Percentiles rank a stretch among this genome's conserved stretches.
Conservation (phyloP, 1,140 invertebrate species). For the Cotesia glomerata region DNA sequence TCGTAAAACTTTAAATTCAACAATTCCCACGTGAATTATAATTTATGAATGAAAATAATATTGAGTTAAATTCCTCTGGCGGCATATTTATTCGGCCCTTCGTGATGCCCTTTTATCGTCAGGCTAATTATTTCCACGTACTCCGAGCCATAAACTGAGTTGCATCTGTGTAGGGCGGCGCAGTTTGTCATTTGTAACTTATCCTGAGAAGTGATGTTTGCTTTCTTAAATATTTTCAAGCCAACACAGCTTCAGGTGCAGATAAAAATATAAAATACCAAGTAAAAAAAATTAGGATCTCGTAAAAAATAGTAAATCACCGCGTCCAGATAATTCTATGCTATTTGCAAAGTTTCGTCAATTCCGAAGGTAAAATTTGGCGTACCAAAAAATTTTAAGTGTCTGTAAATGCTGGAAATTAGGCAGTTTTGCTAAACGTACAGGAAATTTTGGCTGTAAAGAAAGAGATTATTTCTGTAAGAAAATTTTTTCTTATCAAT, state of each 20-base stretch:
- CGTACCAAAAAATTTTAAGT: too few species aligned
- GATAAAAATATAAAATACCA: background rate
- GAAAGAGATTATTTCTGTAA: too few species aligned
- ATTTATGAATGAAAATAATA: too few species aligned
- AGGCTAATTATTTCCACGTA: slow-evolving; percentile 45
- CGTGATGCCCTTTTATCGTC: slow-evolving; percentile 27
- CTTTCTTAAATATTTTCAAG: background rate
- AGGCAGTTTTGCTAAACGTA: too few species aligned
- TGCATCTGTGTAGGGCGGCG: slow-evolving; percentile 31
- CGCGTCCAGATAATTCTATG: background rate
- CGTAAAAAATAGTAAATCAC: background rate
- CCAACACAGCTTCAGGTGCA: background rate
- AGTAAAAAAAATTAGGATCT: background rate
- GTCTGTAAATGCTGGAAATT: too few species aligned
- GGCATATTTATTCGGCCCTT: background rate
- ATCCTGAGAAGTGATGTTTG: background rate
- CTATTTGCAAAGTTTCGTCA: background rate
- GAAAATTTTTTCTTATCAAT: too few species aligned
- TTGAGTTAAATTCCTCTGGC: slow-evolving; percentile 20
- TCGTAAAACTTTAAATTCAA: background rate
- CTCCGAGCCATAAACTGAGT: slow-evolving; percentile 50
- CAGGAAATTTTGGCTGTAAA: too few species aligned
- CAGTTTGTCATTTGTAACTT: slow-evolving; percentile 45
- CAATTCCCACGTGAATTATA: slow-evolving; percentile 1
- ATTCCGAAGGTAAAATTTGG: background rate